A percentile compares a stretch with the other conserved stretches of the same genome.
phyloP scores from a whole-genome alignment of 2,888 invertebrate genomes.

The Eudemis profundana region DNA sequence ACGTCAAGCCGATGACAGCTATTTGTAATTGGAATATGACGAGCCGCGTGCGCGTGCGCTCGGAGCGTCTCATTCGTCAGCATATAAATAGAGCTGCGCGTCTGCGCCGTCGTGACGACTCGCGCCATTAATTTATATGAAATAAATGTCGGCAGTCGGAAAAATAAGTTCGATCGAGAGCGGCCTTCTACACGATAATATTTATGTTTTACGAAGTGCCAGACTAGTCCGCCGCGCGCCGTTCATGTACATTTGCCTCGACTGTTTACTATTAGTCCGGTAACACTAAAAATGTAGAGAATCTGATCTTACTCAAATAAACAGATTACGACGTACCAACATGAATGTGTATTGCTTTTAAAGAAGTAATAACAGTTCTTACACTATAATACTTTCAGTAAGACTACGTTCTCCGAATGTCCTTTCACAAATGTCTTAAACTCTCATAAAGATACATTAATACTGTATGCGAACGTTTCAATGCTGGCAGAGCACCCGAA shows the following conservation, averaged over 20 bases:
- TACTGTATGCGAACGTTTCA: conserved; percentile 76
- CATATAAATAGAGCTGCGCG: conserved; percentile 83
- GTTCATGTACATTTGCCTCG: conserved; percentile 69
- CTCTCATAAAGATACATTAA: conserved; percentile 77
- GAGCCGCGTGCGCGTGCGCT: conserved; percentile 81
- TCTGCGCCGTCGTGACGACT: conserved; percentile 84
- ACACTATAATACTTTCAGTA: conserved; percentile 53
- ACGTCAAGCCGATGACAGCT: conserved; percentile 80
- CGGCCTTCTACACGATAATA: conserved; percentile 82
- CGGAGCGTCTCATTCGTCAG: conserved; percentile 84
- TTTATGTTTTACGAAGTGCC: conserved; percentile 83
- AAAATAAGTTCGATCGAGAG: conserved; percentile 83
- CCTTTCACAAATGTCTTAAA: conserved; percentile 70
- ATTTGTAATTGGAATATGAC: conserved; percentile 85
- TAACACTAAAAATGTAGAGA: conserved; percentile 31
- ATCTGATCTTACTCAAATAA: conserved; percentile 25
- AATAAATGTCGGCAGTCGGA: conserved; percentile 85
- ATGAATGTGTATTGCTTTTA: not conserved
- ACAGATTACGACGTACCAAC: not conserved
- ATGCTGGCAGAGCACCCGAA: conserved; percentile 70
- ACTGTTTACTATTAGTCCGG: conserved; percentile 40
- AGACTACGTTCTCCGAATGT: conserved; percentile 70
- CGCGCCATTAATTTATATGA: conserved; percentile 85
- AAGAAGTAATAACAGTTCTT: not conserved
- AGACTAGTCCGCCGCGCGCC: conserved; percentile 48